These are phyloP conservation scores for Polietes domitor DNA, from an alignment of 2,888 invertebrate species.

Conservation along the genomic window DNA sequence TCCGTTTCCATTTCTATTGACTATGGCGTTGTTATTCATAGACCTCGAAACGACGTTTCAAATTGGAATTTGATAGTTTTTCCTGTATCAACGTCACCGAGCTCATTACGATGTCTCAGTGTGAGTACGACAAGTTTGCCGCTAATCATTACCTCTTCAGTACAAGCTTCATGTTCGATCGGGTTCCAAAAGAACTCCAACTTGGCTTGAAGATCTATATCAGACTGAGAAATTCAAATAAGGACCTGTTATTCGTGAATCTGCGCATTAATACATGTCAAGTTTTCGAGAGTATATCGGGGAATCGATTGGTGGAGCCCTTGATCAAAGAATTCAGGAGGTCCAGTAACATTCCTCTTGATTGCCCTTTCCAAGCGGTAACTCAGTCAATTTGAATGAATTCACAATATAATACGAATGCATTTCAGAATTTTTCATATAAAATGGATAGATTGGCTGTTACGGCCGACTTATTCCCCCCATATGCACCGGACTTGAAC, in stretches of 20 bases:
- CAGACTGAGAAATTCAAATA: neutral
- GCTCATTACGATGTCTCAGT: neutral
- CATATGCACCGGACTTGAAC: neutral
- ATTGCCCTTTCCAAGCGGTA: constrained; percentile 35
- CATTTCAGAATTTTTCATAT: neutral
- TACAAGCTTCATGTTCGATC: neutral
- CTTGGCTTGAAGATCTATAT: neutral
- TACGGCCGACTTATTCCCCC: neutral
- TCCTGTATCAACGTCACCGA: neutral
- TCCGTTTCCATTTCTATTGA: too few relatives aligned
- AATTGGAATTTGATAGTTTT: neutral
- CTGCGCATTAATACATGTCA: neutral
- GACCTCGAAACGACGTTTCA: neutral
- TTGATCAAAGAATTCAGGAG: neutral
- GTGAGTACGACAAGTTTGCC: neutral
- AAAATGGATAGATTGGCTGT: neutral
- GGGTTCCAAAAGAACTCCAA: neutral
- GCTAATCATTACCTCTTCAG: neutral
- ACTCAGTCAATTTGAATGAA: neutral
- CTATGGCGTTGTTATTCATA: too few relatives aligned
- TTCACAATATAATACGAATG: neutral
- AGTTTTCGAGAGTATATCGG: neutral
- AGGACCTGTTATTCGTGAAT: neutral
- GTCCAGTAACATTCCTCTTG: neutral
- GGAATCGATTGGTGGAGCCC: neutral